A percentile compares a stretch with the other conserved stretches of the same genome.
Conservation (phyloP, 2,888 invertebrate species). For the Creontiades dilutus region DNA sequence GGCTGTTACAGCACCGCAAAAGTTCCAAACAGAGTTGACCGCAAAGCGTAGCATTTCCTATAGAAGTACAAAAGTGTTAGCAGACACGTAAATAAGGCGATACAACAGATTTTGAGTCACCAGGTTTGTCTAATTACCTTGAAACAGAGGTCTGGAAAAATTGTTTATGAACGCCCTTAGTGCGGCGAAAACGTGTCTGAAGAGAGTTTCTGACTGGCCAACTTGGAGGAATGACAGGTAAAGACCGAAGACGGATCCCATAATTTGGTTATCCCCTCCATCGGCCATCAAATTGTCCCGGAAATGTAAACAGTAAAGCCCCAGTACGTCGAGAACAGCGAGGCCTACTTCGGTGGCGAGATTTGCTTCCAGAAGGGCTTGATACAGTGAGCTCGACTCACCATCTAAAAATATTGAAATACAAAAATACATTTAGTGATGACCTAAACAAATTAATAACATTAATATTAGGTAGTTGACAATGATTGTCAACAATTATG, state of each 20-base stretch:
- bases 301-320: conserved; percentile 90
- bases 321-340: conserved; percentile 91
- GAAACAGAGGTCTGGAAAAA: conserved; percentile 90
- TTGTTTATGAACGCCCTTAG: conserved; percentile 94
- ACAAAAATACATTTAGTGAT: too few species aligned
- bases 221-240: conserved; percentile 92
- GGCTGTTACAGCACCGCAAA: conserved; percentile 91
- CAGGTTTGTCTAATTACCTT: conserved; percentile 81
- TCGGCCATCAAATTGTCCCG: conserved; percentile 81
- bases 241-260: conserved; percentile 90
- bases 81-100: too few species aligned
- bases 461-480: too few species aligned
- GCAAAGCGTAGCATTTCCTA: conserved; percentile 88
- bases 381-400: conserved; percentile 81
- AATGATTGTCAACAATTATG: too few species aligned
- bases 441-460: too few species aligned
- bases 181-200: conserved; percentile 95
- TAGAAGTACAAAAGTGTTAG: conserved; percentile 70
- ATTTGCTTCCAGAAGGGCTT: conserved; percentile 87
- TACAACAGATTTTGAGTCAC: too few species aligned
- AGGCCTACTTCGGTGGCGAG: conserved; percentile 94
- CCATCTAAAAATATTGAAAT: conserved; percentile 61
- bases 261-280: conserved; percentile 86
- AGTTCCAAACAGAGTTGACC: conserved; percentile 90
- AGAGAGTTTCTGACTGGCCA: conserved; percentile 93